Base-by-base conservation (phyloP, 2,113 vertebrate genomes). In the Mesitornis unicolor region DNA sequence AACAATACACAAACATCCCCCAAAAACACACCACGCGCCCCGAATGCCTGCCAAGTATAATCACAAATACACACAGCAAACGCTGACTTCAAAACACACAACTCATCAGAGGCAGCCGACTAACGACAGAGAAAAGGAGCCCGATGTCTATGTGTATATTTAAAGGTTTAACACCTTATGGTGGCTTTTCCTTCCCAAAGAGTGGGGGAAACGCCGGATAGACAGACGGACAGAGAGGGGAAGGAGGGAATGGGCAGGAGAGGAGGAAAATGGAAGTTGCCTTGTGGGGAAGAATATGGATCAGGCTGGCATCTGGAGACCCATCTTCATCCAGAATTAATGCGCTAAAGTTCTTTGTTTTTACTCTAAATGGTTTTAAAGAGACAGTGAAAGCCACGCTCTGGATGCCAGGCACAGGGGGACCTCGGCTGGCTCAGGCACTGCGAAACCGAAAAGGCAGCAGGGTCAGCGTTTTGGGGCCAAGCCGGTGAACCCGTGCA, bases 291-390 rank as follows among this genome's bases (percentile, higher is more conserved):
- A 91, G 87, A 89, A 88, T 69, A 93, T 81, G 89, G 93, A 96
- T 97, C 96, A 81, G 91, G 93, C 93, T 95, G 96, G 96, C 97
- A 97, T 95, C 97, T 95, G 89, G 94, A 98, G 97, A 95, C 94
- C 90, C 92, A 87, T 97, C 97, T 96, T 97, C 97, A 96, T 97
- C 97, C 91, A 97, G 95, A 97, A 98, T 98, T 95, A 97, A 98
- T 92, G 96, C 93, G 92, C 95, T 97, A 53, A 97, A 98, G 97
- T 98, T 97, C 97, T 97, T 80, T 90, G 96, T 56, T 96, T 98
- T 96, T 88, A 95, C 97, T 97, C 97, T 94, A 94, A 97, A 96
- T 68, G 94, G 82, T 97, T 98, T 98, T 97, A 96, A 98, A 98
- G 97, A 97, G 97, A 93, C 92, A 89, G 96, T 25, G 54, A 73